Evolutionary conservation across 1,140 invertebrate species (phyloP).

Genomic region (Oedothorax gibbosus): DNA sequence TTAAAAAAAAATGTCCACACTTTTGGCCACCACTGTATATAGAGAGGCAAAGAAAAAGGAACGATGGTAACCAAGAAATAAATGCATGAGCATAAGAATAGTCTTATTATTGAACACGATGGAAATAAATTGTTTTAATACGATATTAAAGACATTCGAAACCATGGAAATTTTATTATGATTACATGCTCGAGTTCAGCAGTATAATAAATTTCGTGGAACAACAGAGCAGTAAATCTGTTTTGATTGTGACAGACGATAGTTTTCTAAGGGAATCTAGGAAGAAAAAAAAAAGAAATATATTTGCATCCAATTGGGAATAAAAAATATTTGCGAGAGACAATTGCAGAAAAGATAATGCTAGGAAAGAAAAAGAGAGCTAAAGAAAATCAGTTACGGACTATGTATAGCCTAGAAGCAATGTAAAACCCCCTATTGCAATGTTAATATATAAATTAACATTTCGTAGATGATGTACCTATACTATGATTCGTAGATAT

Average conservation of each 20-base stretch:
- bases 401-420: neutral
- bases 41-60: too few relatives aligned
- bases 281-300: conserved; percentile 8
- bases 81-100: too few relatives aligned
- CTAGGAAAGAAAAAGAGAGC: neutral
- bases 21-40: too few relatives aligned
- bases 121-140: too few relatives aligned
- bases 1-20: too few relatives aligned
- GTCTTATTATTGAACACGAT: too few relatives aligned
- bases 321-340: neutral
- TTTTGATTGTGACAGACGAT: conserved; percentile 12
- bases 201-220: conserved; percentile 33
- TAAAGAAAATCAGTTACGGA: neutral
- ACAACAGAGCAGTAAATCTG: conserved; percentile 42
- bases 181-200: conserved; percentile 19
- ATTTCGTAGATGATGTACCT: too few relatives aligned
- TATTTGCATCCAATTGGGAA: neutral
- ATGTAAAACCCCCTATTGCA: neutral
- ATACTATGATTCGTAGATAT: too few relatives aligned
- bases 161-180: conserved; percentile 1
- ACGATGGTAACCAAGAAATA: too few relatives aligned
- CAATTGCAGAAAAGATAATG: neutral
- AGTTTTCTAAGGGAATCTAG: conserved; percentile 13
- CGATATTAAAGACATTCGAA: neutral
- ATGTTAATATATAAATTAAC: neutral